A percentile compares a stretch with the other conserved stretches of the same genome.
Conservation (phyloP, 2,113 vertebrate species). For the Spheniscus mendiculus region DNA sequence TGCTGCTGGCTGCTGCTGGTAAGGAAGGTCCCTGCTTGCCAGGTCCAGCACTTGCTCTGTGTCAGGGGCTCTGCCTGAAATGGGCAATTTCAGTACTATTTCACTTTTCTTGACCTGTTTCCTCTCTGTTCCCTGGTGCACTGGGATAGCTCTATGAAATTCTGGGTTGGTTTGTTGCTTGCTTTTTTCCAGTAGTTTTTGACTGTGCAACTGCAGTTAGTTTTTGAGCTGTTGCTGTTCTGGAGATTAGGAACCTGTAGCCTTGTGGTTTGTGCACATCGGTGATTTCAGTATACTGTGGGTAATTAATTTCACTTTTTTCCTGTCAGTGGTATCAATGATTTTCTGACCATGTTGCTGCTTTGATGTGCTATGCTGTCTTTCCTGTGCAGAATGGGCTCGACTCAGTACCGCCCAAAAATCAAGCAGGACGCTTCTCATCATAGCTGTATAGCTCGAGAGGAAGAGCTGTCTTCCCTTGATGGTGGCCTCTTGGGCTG, state of each 20-base stretch:
- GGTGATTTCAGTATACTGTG: background rate
- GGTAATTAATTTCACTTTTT: background rate
- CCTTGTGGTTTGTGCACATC: background rate
- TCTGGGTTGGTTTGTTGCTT: background rate
- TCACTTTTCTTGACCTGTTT: background rate
- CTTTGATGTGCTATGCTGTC: background rate
- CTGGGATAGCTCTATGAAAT: background rate
- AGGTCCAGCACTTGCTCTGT: background rate
- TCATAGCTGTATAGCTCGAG: background rate
- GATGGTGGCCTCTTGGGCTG: constrained; percentile 4
- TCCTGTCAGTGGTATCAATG: background rate
- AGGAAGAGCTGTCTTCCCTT: constrained; percentile 41
- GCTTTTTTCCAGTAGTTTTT: background rate
- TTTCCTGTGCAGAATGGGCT: background rate
- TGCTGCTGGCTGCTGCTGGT: background rate
- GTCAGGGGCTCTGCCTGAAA: background rate
- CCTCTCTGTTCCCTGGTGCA: background rate
- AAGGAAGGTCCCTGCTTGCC: background rate
- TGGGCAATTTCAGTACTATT: background rate
- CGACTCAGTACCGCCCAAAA: background rate
- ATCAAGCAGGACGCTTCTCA: background rate
- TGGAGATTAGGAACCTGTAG: background rate
- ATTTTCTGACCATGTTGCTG: background rate
- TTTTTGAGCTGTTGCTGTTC: background rate
- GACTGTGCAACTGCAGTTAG: background rate